Evolutionary conservation across 1,140 invertebrate species (phyloP).

Genomic region (Branchinecta lindahli): DNA sequence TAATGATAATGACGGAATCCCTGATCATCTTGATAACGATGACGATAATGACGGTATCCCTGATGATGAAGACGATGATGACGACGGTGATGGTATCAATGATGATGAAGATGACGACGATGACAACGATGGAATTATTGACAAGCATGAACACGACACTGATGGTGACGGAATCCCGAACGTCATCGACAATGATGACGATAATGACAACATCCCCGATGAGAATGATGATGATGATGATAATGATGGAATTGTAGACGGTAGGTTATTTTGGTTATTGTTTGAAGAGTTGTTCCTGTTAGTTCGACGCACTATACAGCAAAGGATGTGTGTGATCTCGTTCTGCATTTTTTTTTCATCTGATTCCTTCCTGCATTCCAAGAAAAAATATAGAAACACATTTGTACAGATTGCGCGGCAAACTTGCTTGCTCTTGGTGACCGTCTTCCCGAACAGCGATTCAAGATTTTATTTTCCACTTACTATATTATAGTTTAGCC

Average conservation of each 20-base stretch:
- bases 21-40: not conserved
- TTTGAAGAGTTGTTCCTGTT: too few relatives aligned
- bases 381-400: too few relatives aligned
- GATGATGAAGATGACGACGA: constrained; percentile 17
- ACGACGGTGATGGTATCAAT: constrained; percentile 17
- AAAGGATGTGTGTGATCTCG: too few relatives aligned
- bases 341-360: too few relatives aligned
- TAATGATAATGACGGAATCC: constrained; percentile 15
- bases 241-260: constrained; percentile 10
- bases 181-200: constrained; percentile 12
- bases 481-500: too few relatives aligned
- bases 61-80: constrained; percentile 17
- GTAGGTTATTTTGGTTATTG: not conserved
- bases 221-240: constrained; percentile 16
- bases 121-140: constrained; percentile 17
- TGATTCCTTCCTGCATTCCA: too few relatives aligned
- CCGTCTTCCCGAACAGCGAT: too few relatives aligned
- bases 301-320: too few relatives aligned
- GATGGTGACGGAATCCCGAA: constrained; percentile 9
- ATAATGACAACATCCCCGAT: constrained; percentile 8
- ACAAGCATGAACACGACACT: constrained; percentile 11
- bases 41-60: constrained; percentile 17
- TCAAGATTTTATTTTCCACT: too few relatives aligned
- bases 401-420: too few relatives aligned
- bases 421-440: too few relatives aligned